Evolutionary conservation across 1,140 invertebrate species (phyloP), one percentile per base, ranked within the genome.

Genomic region (Pseudomyrmex concolor): DNA sequence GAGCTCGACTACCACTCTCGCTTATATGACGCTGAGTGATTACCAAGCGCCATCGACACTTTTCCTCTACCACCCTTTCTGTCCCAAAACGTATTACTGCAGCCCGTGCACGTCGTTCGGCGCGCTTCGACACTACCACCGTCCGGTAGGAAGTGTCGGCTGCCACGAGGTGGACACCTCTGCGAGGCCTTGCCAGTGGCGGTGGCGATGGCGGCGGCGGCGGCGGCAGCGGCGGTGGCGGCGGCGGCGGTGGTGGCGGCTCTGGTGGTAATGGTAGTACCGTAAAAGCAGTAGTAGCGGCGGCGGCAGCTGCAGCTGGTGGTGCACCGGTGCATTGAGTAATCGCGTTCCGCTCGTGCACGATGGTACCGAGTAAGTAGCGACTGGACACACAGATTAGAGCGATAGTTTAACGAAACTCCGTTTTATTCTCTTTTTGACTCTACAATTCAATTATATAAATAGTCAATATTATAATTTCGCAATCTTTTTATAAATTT

Each of bases 131-230:
- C 87, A 88, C 86, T 84, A 85, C 86, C 86, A 88, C 86, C 87
- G 87, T 88, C 87, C 87, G 83, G 77, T 77, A 88, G 86, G 77
- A 88, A 88, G 83, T 88, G 87, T 85, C 86, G 87, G 81, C 84
- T 85, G 84, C 86, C 87, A 88, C 87, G 86, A 88, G 87, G 86
- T 87, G 86, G 71, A 87, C 83, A 83, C 71, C 86, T 88, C 87
- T 88, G 83, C 71, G 86, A 85, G 83, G 76, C 84, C 78, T 86
- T 80, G 86, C 86, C 68, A 84, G 73, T 82, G 71, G 80, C 60
- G 77, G 72, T 78, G 70, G 78, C 55, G 67, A 57, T 59, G 66
- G 64, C 71, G 80, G 68, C 43, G 62, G 48, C 13, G 62, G 74
- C 22, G 63, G 72, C 43, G 57, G 50, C 70, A 62, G 25, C 51